Base-by-base conservation (phyloP, 2,888 invertebrate genomes). In the Polylopha cassiicola region DNA sequence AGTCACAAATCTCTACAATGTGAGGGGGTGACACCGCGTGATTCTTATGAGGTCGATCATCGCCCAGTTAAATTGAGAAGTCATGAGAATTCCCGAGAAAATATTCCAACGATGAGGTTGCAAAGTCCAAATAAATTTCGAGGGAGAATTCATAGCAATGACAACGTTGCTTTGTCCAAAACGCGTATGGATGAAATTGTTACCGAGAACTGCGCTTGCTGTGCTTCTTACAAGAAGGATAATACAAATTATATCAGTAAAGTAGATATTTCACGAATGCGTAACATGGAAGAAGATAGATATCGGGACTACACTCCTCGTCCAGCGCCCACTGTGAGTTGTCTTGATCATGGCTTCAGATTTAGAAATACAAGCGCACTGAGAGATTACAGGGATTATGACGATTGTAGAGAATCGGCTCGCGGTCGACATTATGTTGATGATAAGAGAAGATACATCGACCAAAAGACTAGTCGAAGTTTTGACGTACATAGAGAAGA, bases 1-100 rank as follows among this genome's bases (percentile, higher is more conserved):
- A 84, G 84, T 29, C 76, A 84, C 51, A 82, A 82, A 53, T 84
- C 84, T 1, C 50, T 84, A 14, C 81, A 84, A 55, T 81, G 80
- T 44, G 78, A 81, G 56, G 75, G 65, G 2, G 13, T 48, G 8
- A 39, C 69, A 0, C 60, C 46, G 29, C 56, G 50, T 3, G 66
- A 68, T 3, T 22, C 55, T 0, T 57, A 59, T 44, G 63, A 71
- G 3, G 45, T 46, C 1, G 71, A 73, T 3, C 60, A 61, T 1
- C 65, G 58, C 3, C 73, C 72, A 6, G 61, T 60, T 1, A 58
- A 61, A 7, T 45, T 63, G 9, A 48, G 43, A 2, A 64, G 58
- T 36, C 54, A 59, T 17, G 69, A 67, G 1, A 53, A 52, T 26
- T 67, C 70, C 3, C 59, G 58, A 36, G 74, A 70, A 2, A 55